Percentiles rank a stretch among this genome's conserved stretches.
Conservation (phyloP, 2,888 invertebrate genomes). For the Folsomia manolachei region DNA sequence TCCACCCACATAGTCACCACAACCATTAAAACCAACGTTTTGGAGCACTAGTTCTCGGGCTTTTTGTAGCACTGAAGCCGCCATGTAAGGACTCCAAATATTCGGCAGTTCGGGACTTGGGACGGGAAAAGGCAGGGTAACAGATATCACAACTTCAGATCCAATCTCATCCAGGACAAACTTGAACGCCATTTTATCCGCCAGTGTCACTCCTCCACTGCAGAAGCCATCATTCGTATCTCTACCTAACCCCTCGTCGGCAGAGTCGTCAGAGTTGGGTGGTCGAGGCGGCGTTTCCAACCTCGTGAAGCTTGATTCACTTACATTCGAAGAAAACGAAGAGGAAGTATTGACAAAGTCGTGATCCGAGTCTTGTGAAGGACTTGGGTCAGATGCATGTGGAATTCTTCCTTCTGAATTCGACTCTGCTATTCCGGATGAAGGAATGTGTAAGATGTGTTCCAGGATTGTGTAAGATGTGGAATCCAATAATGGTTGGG, state of each 20-base stretch:
- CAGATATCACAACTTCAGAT: neutral
- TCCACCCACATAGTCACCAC: too few species aligned
- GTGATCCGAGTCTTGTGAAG: too few species aligned
- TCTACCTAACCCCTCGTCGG: neutral
- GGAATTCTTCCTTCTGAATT: too few species aligned
- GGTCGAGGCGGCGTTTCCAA: neutral
- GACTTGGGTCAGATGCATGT: too few species aligned
- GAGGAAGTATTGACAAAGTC: too few species aligned
- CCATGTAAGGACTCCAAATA: neutral
- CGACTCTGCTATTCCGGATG: too few species aligned
- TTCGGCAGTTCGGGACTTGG: neutral
- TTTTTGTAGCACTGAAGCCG: neutral
- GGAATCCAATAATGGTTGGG: too few species aligned
- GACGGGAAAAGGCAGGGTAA: neutral
- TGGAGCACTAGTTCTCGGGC: neutral
- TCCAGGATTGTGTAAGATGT: too few species aligned
- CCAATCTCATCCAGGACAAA: slow-evolving; percentile 1
- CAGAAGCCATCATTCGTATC: neutral
- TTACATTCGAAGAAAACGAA: too few species aligned
- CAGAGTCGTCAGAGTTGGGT: too few species aligned
- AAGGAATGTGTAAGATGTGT: too few species aligned
- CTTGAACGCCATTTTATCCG: neutral
- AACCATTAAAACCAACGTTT: neutral
- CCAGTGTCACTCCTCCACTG: neutral
- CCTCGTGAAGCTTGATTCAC: too few species aligned